Percentiles rank a stretch among this genome's conserved stretches.
These are phyloP conservation scores for Ctenopoma multispine DNA, from an alignment of 2,797 vertebrate species.

Conservation along the genomic window DNA sequence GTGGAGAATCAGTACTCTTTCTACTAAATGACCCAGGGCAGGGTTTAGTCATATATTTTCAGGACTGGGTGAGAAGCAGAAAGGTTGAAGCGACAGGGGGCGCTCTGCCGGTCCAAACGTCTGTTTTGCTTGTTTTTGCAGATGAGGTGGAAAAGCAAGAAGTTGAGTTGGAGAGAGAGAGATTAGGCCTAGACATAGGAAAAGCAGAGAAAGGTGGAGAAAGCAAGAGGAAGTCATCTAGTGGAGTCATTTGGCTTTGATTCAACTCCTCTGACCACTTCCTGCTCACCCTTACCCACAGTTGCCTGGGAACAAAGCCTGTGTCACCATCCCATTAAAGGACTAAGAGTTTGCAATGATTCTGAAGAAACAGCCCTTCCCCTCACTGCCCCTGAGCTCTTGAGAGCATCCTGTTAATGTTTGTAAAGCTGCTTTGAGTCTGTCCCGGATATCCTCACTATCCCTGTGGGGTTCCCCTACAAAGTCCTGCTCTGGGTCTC, in stretches of 20 bases:
- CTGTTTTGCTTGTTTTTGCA: slow-evolving; percentile 55
- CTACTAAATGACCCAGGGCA: slow-evolving; percentile 84
- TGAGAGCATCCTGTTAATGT: slow-evolving; percentile 69
- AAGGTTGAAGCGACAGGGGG: slow-evolving; percentile 31
- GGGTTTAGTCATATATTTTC: slow-evolving; percentile 13
- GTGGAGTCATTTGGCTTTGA: slow-evolving; percentile 74
- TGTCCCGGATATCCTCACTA: slow-evolving; percentile 75
- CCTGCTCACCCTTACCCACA: slow-evolving; percentile 68
- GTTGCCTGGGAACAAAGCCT: slow-evolving; percentile 62
- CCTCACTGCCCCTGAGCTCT: slow-evolving; percentile 45
- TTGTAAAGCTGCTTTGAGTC: slow-evolving; percentile 81
- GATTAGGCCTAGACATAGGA: slow-evolving; percentile 17
- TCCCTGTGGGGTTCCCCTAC: slow-evolving; percentile 65
- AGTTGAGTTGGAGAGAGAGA: background rate
- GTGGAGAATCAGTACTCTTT: slow-evolving; percentile 99
- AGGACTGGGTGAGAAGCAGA: slow-evolving; percentile 32
- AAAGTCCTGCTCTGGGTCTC: slow-evolving; percentile 59
- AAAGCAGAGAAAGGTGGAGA: slow-evolving; percentile 27
- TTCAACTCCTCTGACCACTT: slow-evolving; percentile 76
- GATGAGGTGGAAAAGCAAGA: slow-evolving; percentile 4
- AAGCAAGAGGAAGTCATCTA: slow-evolving; percentile 62
- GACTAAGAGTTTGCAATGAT: slow-evolving; percentile 67
- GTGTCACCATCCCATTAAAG: slow-evolving; percentile 58
- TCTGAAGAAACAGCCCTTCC: slow-evolving; percentile 56
- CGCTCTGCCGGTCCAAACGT: slow-evolving; percentile 44